Percentiles rank a stretch among this genome's conserved stretches.
Conservation (phyloP, 2,113 vertebrate genomes). For the Eonycteris spelaea region DNA sequence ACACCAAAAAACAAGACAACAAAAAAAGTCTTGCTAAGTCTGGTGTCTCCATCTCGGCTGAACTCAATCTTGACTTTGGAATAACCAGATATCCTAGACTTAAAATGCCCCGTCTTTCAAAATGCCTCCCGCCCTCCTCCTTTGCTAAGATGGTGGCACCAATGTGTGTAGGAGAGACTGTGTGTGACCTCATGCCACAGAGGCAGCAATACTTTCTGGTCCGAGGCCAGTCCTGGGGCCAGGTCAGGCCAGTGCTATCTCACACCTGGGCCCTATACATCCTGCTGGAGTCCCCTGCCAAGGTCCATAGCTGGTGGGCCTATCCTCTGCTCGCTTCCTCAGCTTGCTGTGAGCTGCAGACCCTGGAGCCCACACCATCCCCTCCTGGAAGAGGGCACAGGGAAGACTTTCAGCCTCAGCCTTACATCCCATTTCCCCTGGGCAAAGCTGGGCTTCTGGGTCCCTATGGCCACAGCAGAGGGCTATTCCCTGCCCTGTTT, state of each 20-base stretch:
- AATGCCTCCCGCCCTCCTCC: background rate
- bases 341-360: background rate
- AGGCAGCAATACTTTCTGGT: background rate
- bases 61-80: background rate
- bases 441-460: background rate
- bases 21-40: background rate
- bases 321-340: background rate
- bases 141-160: background rate
- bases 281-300: background rate
- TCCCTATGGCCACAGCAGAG: background rate
- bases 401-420: background rate
- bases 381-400: background rate
- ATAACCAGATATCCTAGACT: background rate
- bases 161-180: background rate
- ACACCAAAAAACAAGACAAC: background rate
- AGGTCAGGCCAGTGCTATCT: background rate
- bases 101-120: background rate
- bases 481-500: background rate
- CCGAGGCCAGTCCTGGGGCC: background rate
- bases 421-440: background rate
- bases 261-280: background rate
- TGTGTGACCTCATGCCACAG: background rate
- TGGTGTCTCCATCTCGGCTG: background rate
- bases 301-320: background rate
- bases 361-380: fast-evolving